phyloP scores from a whole-genome alignment of 1,140 invertebrate genomes.

The Oncopodura yosiiana region DNA sequence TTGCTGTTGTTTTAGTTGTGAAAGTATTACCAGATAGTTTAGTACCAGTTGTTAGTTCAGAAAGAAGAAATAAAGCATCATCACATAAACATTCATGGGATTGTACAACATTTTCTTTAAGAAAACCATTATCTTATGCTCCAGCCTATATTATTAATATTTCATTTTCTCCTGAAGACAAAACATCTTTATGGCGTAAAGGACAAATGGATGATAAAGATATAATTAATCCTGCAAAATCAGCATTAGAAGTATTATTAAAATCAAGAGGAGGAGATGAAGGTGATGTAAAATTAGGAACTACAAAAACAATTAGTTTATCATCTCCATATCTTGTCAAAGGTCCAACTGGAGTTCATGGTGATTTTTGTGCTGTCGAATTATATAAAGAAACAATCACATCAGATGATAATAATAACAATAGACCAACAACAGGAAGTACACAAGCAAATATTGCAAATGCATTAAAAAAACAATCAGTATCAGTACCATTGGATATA shows the following conservation, averaged over 20 bases:
- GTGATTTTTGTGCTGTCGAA: slow-evolving; percentile 14
- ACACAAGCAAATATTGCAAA: not conserved
- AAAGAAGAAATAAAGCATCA: slow-evolving; percentile 5
- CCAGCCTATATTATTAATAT: slow-evolving; percentile 28
- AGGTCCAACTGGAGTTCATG: slow-evolving; percentile 20
- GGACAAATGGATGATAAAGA: slow-evolving; percentile 10
- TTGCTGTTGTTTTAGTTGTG: slow-evolving; percentile 22
- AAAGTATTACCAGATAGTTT: slow-evolving; percentile 23
- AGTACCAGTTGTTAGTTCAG: slow-evolving; percentile 1
- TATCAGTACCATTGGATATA: not conserved
- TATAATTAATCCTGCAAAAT: slow-evolving; percentile 2
- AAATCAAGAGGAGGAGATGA: not conserved
- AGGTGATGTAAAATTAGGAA: no score
- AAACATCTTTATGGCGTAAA: not conserved
- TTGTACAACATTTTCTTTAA: slow-evolving; percentile 15
- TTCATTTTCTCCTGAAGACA: slow-evolving; percentile 14
- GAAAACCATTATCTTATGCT: slow-evolving; percentile 10
- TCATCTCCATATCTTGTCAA: slow-evolving; percentile 2
- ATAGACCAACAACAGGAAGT: not conserved
- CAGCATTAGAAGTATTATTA: not conserved
- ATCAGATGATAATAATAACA: not conserved
- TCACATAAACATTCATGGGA: slow-evolving; percentile 13
- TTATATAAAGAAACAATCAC: not conserved
- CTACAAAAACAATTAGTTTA: not conserved
- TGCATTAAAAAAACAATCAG: not conserved